Conservation (phyloP, 2,113 vertebrate genomes). For the Pelodiscus sinensis region DNA sequence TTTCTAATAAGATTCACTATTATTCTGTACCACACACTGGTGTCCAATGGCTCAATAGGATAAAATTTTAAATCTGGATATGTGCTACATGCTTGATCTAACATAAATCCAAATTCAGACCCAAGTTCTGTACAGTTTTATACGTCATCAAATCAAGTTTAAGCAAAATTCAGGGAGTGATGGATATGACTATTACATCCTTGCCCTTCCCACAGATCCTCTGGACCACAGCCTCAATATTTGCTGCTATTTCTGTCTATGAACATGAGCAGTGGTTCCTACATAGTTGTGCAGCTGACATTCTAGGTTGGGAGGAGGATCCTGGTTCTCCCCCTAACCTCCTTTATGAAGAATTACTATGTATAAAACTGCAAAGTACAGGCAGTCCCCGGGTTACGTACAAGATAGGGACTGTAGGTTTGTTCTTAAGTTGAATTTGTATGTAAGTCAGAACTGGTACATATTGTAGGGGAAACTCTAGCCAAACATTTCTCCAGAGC, state of each 20-base stretch:
- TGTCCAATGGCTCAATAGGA: neutral
- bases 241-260: neutral
- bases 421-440: no score
- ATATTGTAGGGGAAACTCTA: no score
- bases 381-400: no score
- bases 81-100: neutral
- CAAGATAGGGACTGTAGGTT: no score
- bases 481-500: no score
- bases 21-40: rapidly evolving
- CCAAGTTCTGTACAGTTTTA: neutral
- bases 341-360: neutral
- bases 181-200: neutral
- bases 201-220: neutral
- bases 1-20: neutral
- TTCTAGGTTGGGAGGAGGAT: neutral
- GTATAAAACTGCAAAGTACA: neutral
- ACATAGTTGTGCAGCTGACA: neutral
- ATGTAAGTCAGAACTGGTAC: no score
- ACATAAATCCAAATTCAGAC: neutral
- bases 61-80: neutral
- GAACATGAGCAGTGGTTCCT: neutral
- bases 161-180: neutral
- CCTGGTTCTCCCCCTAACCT: neutral
- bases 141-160: neutral
- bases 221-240: neutral